Base-by-base conservation (phyloP, 2,113 vertebrate genomes). In the Phyllostomus hastatus region DNA sequence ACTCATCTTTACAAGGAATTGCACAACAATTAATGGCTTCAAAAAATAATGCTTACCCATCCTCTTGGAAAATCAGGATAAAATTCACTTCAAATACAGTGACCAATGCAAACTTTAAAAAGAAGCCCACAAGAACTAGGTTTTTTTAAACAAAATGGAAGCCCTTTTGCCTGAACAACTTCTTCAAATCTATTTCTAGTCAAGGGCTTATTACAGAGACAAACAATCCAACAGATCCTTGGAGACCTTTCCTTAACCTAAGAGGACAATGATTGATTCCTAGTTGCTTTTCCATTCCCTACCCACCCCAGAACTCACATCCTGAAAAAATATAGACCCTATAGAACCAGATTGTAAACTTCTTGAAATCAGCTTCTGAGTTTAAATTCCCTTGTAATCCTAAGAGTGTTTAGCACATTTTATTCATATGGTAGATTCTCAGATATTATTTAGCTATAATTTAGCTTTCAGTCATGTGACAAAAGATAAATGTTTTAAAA, bases 111-210 rank as follows among this genome's bases (percentile, higher is more conserved):
- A 90, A 94, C 91, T 95, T 96, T 61, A 96, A 96, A 96, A 98
- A 94, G 73, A 97, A 97, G 24, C 66, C 35, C 70, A 97, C 79
- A 91, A 93, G 10, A 90, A 70, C 54, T 81, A 2, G 82, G 52
- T 57, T 95, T 94, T 95, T 93, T 89, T 59, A 97, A 97, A 95
- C 54, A 61, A 97, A 93, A 48, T 80, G 97, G 57, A 94, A 91
- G 33, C 81, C 35, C 22, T 16, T 95, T 2, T 94, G 94, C 82
- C 78, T 73, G 19, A 88, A 61, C 17, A 76, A 81, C 59, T 95
- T 95, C 88, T 72, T 92, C 57, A 64, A 67, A 97, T 93, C 92
- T 86, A 72, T 35, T 96, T 97, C 59, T 50, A 97, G 61, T 50
- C 26, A 79, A 96, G 38, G 26, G 17, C 33, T 81, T 96, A 73